Base-by-base conservation (phyloP, 2,113 vertebrate genomes). In the Globicephala melas region DNA sequence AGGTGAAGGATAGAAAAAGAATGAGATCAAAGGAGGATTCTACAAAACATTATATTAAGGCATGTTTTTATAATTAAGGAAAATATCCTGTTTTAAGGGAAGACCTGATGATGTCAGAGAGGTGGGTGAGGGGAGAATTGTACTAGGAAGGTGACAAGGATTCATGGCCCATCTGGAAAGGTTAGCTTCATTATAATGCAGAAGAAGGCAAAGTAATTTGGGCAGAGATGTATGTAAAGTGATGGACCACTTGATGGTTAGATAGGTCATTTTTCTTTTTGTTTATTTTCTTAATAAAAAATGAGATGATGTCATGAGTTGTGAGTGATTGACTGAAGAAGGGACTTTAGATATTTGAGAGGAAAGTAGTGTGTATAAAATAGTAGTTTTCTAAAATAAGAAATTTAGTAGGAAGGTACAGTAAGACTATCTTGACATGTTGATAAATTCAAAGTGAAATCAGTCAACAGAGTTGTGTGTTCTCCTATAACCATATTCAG, bases 241-340 rank as follows among this genome's bases (percentile, higher is more conserved):
- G 63, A 96, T 50, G 53, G n/a, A 65, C 28, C 47, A 92, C 53
- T 87, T 94, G 44, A 81, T 97, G 55, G 53, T 58, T 38, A 71
- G 28, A 58, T 38, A 76, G 12, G 7, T 20, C 8, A 60, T 73
- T 93, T 81, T 84, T 81, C 41, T 85, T 62, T 71, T 89, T 77
- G 23, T 70, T 13, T 91, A 26, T 88, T 92, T 94, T 97, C 65
- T 89, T 93, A 93, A 84, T 63, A 73, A 89, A 94, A 97, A 95
- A 85, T 88, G 25, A 95, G 77, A 68, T 92, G 60, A 92, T 89
- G 41, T 67, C 58, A 93, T 62, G 17, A 89, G 13, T 15, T 55
- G 11, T 96, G n/a, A 68, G 50, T 85, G 60, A 79, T 18, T 38
- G 13, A 62, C 6, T 83, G 20, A 89, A 80, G 28, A 89, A n/a